Evolutionary conservation across 2,113 vertebrate genomes (phyloP), one percentile per base, ranked within the genome.

Genomic region (Prunella fulvescens): DNA sequence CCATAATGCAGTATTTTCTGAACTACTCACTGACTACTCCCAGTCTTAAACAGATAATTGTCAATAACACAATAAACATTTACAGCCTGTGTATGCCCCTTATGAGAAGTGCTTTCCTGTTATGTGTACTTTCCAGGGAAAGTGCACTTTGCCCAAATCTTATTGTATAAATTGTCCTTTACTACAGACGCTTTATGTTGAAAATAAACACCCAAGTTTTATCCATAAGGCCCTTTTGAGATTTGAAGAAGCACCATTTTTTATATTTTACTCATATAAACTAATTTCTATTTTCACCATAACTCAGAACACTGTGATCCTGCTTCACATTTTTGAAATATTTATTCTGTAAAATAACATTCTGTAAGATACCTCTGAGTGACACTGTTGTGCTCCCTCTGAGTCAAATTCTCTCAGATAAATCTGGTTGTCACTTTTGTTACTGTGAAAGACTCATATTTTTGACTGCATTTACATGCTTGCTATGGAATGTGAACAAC

Each of bases 1-100:
- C 7, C 39, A 73, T 79, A 96, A 86, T 39, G 40, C 53, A 86
- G 50, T 61, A 54, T 91, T 93, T 92, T 91, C 79, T 56, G 48
- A 96, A 60, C 73, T 57, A 86, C 91, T 78, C 77, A 51, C 87
- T 0, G 4, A 72, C 40, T 47, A 93, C 90, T 95, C 81, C 84
- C 92, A 86, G 66, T 67, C 54, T 92, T 90, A 88, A 92, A 81
- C 82, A 95, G 74, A 89, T 88, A 97, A 86, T 88, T 89, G 86
- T 92, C 90, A 93, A 67, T 90, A 96, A 81, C 51, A 67, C 56
- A 91, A 84, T 84, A 88, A 90, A 86, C 85, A 61, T 92, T 92
- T 94, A 92, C 53, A 86, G 72, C 29, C 72, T 86, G 37, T 40
- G 31, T 50, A 45, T 83, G n/a, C 23, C 88, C 69, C 88, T 84